Evolutionary conservation across 2,113 vertebrate genomes (phyloP).

Genomic region (Dasyurus viverrinus): DNA sequence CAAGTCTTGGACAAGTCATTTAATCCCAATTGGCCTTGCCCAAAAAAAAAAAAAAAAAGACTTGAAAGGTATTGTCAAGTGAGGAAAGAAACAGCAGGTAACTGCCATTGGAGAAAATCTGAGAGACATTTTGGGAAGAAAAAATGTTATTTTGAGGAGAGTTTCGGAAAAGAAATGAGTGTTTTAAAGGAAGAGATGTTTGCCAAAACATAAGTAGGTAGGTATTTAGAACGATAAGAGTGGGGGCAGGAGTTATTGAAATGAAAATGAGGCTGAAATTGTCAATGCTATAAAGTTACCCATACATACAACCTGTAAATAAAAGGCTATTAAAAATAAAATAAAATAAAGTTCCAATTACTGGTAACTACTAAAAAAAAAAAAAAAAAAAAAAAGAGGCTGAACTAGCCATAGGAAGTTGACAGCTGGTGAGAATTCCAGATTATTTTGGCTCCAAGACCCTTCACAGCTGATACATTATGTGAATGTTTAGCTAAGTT

Average conservation of each 20-base stretch:
- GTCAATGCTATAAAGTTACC: too few relatives aligned
- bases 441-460: not conserved
- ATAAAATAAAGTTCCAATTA: too few relatives aligned
- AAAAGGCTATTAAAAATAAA: too few relatives aligned
- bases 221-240: not conserved
- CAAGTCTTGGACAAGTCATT: too few relatives aligned
- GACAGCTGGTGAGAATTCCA: not conserved
- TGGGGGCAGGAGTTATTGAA: not conserved
- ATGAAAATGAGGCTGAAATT: too few relatives aligned
- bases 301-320: too few relatives aligned
- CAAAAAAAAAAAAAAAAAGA: too few relatives aligned
- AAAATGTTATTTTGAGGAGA: not conserved
- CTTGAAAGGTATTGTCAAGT: not conserved
- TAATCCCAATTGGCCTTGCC: too few relatives aligned
- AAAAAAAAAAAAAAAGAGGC: too few relatives aligned
- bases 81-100: not conserved
- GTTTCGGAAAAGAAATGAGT: not conserved
- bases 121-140: not conserved
- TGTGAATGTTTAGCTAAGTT: not conserved
- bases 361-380: too few relatives aligned
- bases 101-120: not conserved
- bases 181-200: not conserved
- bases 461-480: not conserved
- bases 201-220: not conserved
- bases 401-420: not conserved